Conservation (phyloP, 2,888 invertebrate genomes). For the Julus scandinavius region DNA sequence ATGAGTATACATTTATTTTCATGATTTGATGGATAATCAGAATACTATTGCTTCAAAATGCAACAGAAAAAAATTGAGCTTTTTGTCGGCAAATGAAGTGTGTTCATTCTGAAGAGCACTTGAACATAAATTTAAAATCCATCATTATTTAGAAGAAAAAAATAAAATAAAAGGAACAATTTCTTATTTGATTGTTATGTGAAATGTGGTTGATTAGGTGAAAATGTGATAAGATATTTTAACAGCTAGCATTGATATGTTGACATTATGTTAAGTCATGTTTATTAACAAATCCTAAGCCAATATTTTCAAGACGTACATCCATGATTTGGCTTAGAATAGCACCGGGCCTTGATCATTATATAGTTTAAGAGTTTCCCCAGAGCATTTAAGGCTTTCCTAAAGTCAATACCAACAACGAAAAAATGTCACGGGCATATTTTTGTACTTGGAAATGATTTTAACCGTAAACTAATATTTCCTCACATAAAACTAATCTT, state of each 20-base stretch:
- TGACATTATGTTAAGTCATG: not conserved
- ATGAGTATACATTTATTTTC: not conserved
- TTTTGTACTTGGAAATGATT: no score
- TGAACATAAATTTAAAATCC: not conserved
- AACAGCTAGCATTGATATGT: not conserved
- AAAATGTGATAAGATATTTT: not conserved
- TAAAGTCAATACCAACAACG: no score
- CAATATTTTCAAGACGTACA: not conserved
- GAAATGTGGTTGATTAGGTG: not conserved
- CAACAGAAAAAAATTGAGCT: conserved; percentile 12
- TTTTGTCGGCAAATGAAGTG: not conserved
- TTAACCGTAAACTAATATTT: no score
- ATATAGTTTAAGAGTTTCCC: no score
- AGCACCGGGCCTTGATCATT: not conserved
- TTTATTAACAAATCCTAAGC: not conserved
- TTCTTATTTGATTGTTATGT: not conserved
- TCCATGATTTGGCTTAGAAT: not conserved
- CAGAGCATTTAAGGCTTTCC: no score
- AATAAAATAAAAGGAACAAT: not conserved
- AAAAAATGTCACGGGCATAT: no score
- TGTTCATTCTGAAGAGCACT: not conserved
- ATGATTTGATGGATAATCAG: not conserved
- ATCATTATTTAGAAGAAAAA: not conserved
- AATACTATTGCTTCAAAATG: not conserved
- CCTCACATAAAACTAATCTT: no score